Evolutionary conservation across 1,140 invertebrate genomes (phyloP), one percentile per base, ranked within the genome.

Genomic region (Limonius californicus): DNA sequence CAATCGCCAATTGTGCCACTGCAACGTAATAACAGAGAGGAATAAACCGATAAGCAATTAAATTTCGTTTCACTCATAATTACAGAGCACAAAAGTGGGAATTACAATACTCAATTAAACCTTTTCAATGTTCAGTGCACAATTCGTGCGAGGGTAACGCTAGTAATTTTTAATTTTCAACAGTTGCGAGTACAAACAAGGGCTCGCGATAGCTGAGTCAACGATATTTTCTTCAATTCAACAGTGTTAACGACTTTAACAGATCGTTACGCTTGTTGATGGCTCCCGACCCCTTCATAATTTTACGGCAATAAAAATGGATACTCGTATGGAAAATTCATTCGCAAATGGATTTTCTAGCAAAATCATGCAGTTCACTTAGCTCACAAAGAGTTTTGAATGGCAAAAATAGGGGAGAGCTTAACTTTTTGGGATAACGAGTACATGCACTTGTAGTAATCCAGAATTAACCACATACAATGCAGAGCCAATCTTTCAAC

Each of bases 71-170:
- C 45, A 19, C 14, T 18, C 20, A 19, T 50, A 50, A 50, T 50
- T 50, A 39, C n/a, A 39, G 35, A 14, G n/a, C n/a, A 39, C n/a
- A 39, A 39, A 39, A 39, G 35, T 14, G n/a, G 16, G 45, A 50
- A 50, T 50, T 50, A 21, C 20, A 19, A 50, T 18, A 50, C 45
- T 50, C 20, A 50, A 50, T 50, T 50, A 50, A 50, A 50, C 45
- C 45, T 50, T 50, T 50, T 50, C 14, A 50, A 21, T 19, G 45
- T 50, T 50, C 45, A 50, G 4, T 50, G 16, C 45, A 50, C 14
- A 15, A 19, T 50, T 50, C 45, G 16, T 50, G 19, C 14, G 8
- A 50, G 12, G 15, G 45, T 50, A 21, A 14, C n/a, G 4, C 45
- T 11, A 50, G 20, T 50, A 50, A 39, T 39, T 39, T 39, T 39